phyloP scores from a whole-genome alignment of 2,888 invertebrate genomes.

The Bellardia bayeri region DNA sequence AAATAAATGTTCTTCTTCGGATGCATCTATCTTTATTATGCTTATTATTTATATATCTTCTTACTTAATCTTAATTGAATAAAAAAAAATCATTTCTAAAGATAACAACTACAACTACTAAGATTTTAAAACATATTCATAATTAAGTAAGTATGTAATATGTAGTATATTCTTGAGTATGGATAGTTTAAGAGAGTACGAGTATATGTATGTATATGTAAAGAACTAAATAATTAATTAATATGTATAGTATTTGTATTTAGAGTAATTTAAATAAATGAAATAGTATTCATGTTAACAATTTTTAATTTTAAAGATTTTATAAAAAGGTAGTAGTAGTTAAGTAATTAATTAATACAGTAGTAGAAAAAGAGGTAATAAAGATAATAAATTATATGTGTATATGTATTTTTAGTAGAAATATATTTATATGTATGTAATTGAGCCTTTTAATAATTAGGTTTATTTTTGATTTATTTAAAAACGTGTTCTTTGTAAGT shows the following conservation, averaged over 20 bases:
- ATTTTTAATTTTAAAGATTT: conserved; percentile 3
- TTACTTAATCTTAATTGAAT: background rate
- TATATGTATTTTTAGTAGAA: background rate
- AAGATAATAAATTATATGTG: background rate
- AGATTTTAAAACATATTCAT: background rate
- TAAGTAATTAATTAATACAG: background rate
- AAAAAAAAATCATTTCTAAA: conserved; percentile 9
- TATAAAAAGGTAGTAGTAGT: background rate
- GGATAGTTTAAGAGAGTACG: background rate
- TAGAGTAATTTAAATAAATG: background rate
- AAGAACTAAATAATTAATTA: too few species aligned
- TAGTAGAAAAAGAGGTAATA: conserved; percentile 9
- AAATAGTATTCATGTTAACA: background rate
- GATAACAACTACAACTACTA: conserved; percentile 34
- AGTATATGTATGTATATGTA: background rate
- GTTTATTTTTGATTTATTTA: background rate
- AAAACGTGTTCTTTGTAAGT: background rate
- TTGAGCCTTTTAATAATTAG: conserved; percentile 21
- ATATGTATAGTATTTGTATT: too few species aligned
- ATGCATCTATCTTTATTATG: background rate
- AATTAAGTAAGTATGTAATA: too few species aligned
- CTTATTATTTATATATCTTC: background rate
- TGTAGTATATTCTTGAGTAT: background rate
- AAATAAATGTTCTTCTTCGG: background rate
- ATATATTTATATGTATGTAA: background rate